Base-by-base conservation (phyloP, 2,113 vertebrate genomes). In the Cettia cetti region DNA sequence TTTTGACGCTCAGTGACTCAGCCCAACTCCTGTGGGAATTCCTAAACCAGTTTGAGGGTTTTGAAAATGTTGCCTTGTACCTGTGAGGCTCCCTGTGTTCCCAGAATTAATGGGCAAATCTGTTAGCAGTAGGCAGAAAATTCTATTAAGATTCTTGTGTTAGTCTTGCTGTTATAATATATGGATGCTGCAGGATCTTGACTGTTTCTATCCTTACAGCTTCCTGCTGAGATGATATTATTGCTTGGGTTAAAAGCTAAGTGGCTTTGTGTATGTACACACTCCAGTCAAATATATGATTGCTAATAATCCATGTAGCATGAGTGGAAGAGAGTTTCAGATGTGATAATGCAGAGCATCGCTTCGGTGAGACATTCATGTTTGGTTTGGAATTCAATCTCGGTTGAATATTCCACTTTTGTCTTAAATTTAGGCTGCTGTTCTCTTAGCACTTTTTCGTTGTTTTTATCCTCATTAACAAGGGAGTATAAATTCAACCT, bases 201-300 rank as follows among this genome's bases (percentile, higher is more conserved):
- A 40, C 17, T 39, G 69, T 82, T 82, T 82, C 92, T 54, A 42
- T 86, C 81, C 72, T 92, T 56, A 23, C 42, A 77, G 93, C 69
- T 59, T 91, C 95, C 93, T 87, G 85, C 95, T 96, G 92, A 80
- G 92, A 64, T 71, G 61, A 49, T 93, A 40, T 76, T 93, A 88
- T 64, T 95, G 82, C 84, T 72, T 60, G 70, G 92, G 94, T 90
- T 96, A 93, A 93, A 94, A 96, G 90, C 92, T 93, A 76, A 94
- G 82, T 93, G 88, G 70, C 45, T 96, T 92, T 82, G 79, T 95
- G 78, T 79, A 27, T 65, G 63, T 72, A 79, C 78, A 82, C 57
- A 57, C 82, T 90, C 85, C 53, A 92, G 78, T 93, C 85, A 93
- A 82, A 95, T 65, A 39, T 44, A 61, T 49, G 87, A 71, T 90